Conservation (phyloP, 2,113 vertebrate genomes). For the Anhinga rufa region DNA sequence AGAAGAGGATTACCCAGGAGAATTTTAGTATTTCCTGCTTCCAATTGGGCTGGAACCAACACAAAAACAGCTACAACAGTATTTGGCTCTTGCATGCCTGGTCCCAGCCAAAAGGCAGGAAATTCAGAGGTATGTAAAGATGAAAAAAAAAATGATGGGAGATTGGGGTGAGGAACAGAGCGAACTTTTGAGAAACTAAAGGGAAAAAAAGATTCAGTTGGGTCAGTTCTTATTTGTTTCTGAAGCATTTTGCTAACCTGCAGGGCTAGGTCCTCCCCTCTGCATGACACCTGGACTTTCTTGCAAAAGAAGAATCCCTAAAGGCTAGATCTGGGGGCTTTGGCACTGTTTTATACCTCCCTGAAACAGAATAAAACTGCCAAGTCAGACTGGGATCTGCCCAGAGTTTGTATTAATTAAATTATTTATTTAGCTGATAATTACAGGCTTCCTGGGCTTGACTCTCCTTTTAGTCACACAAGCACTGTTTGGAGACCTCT, state of each 20-base stretch:
- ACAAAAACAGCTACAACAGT: slow-evolving; percentile 38
- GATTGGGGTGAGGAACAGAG: neutral
- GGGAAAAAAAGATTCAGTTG: neutral
- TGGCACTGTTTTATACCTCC: slow-evolving; percentile 8
- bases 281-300: neutral
- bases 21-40: slow-evolving; percentile 64
- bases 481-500: neutral
- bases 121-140: slow-evolving; percentile 52
- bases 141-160: neutral
- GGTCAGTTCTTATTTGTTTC: neutral
- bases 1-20: slow-evolving; percentile 53
- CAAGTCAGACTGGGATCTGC: neutral
- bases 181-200: neutral
- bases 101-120: slow-evolving; percentile 40
- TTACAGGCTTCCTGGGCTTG: neutral
- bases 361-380: neutral
- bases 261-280: neutral
- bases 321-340: neutral
- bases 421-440: slow-evolving; percentile 50
- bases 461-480: neutral
- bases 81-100: slow-evolving; percentile 6
- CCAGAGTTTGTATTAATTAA: slow-evolving; percentile 31
- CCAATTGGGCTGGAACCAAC: slow-evolving; percentile 52
- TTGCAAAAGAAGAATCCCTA: neutral
- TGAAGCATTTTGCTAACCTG: neutral